Evolutionary conservation across 1,140 invertebrate species (phyloP), one percentile per base, ranked within the genome.

Genomic region (Whitmania pigra): DNA sequence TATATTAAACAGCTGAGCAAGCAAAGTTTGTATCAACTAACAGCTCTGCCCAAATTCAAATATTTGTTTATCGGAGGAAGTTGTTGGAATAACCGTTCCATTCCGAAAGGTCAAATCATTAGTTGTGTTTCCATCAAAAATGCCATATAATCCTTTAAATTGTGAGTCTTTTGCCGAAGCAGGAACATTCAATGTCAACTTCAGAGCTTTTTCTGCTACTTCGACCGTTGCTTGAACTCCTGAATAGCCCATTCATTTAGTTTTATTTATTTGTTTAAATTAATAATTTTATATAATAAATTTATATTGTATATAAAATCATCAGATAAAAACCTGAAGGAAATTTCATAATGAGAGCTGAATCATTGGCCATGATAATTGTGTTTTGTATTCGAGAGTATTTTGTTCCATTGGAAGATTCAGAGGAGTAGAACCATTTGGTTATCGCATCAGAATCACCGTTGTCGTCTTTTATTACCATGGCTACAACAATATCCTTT

Each of bases 31-130:
- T 17, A 49, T 49, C 9, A 15, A 63, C 57, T 63, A 4, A 63
- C 57, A 63, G 29, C 57, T 63, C 29, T 63, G 57, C 9, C 57
- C 57, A 63, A 63, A 63, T 25, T 63, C 20, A 15, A 63, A 63
- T 31, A 63, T 25, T 31, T 63, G 57, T n/a, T 20, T 63, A 4
- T 63, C 57, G 11, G 57, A 25, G 22, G 57, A 63, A 13, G 22
- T 63, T 22, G 18, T 63, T 1, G 22, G 22, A 1, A 63, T 63
- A 63, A 63, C 57, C 29, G 57, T 25, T 1, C 29, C 57, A 31
- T 63, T n/a, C 18, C 1, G 57, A 63, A 63, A 63, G 0, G 22
- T 63, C 2, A 63, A 63, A 63, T 63, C 57, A 63, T 63, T 63
- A 25, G 11, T n/a, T 63, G 57, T 22, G 57, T 63, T 63, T 4